Base-by-base conservation (phyloP, 2,113 vertebrate species). In the Dinomys branickii region DNA sequence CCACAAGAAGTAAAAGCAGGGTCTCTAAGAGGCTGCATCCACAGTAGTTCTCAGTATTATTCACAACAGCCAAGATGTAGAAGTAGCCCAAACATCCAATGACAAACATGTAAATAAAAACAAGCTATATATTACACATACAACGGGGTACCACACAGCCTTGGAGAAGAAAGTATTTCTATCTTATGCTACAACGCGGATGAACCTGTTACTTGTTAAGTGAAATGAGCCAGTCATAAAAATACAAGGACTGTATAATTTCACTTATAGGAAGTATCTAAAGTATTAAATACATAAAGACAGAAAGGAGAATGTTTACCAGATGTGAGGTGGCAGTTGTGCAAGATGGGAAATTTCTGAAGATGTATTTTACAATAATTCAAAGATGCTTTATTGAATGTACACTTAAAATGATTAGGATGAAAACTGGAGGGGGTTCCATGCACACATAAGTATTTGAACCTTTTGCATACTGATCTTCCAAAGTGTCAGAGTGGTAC, bases 1-100 rank as follows among this genome's bases (percentile, higher is more conserved):
- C 33, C 63, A 69, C 17, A 94, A 65, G 78, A 85, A 94, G 1
- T 85, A 17, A 71, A 89, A 92, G 52, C 61, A 95, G 38, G 38
- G 2, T 78, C 73, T 67, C 12, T 1, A 33, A 52, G 38, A 81
- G 47, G 24, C 67, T 5, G 33, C 17, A 77, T 26, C 52, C 41
- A 38, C 5, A n/a, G 16, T 87, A 35, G 22, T 81, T 88, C 50
- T 71, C 35, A 92, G 35, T 33, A 82, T 50, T n/a, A 22, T 30
- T 82, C 22, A 65, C 38, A 90, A 17, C 1, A 91, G 69, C 69
- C 63, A 47, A 38, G 30, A 78, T 38, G 16, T 20, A 52, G 69
- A 56, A 71, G 59, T 75, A 69, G 11, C 26, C 17, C 52, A 71
- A 41, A 61, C 59, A 35, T 71, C 35, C 47, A 65, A 0, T 0